Evolutionary conservation across 1,140 invertebrate genomes (phyloP).

Genomic region (Procambarus virginalis): DNA sequence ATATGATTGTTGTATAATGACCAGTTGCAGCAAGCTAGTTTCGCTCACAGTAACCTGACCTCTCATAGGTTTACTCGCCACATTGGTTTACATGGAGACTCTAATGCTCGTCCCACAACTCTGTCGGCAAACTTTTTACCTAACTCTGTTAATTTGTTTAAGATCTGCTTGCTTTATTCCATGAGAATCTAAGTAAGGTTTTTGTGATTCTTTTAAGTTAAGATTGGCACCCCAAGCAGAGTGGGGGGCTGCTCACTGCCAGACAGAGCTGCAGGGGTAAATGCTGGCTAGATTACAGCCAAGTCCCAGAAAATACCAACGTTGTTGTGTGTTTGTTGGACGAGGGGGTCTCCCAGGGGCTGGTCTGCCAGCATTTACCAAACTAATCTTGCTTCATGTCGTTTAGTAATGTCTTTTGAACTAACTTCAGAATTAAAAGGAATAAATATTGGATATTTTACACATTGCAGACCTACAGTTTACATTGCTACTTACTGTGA

Average conservation of each 20-base stretch:
- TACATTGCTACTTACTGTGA: too few species aligned
- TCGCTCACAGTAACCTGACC: not conserved
- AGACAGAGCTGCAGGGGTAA: not conserved
- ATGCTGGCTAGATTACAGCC: not conserved
- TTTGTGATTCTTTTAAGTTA: too few species aligned
- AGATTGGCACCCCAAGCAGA: too few species aligned
- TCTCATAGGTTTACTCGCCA: not conserved
- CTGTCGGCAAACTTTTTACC: not conserved
- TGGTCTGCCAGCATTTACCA: not conserved
- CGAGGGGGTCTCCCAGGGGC: too few species aligned
- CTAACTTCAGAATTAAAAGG: too few species aligned
- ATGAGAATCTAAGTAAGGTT: too few species aligned
- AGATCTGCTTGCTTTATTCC: too few species aligned
- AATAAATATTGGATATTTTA: not conserved
- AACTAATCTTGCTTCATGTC: not conserved
- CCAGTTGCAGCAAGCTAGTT: not conserved
- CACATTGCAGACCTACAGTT: too few species aligned
- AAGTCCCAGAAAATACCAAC: not conserved
- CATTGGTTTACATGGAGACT: not conserved
- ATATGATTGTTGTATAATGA: not conserved
- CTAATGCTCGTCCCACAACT: not conserved
- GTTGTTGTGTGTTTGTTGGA: too few species aligned
- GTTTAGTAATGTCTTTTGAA: not conserved
- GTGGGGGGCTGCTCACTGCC: not conserved
- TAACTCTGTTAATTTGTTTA: too few species aligned